phyloP scores from a whole-genome alignment of 1,140 invertebrate genomes.

The Drosophila jambulina region DNA sequence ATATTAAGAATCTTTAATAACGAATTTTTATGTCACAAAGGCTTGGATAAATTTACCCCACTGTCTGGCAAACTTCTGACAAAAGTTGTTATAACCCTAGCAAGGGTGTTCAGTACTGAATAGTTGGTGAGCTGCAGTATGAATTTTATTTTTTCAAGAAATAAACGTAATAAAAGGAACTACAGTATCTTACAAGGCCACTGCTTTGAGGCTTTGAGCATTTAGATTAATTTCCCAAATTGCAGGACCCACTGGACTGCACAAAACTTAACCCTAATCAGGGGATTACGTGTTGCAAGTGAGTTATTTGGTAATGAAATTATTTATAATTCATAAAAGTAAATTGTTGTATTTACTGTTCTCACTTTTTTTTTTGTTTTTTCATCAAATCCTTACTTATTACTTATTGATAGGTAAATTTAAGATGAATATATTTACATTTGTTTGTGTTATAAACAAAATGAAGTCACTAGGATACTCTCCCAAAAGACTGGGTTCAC shows the following conservation, averaged over 20 bases:
- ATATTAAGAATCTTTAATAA: not conserved
- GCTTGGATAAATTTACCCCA: not conserved
- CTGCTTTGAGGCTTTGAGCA: not conserved
- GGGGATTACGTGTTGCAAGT: not conserved
- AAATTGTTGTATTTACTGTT: not conserved
- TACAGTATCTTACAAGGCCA: not conserved
- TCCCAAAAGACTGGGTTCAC: not conserved
- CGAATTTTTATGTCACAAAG: not conserved
- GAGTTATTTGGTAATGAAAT: not conserved
- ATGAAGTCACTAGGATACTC: not conserved
- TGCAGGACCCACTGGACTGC: not conserved
- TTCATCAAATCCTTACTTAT: not conserved
- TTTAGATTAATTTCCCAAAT: not conserved
- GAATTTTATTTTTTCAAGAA: not conserved
- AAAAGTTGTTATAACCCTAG: no score
- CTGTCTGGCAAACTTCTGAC: not conserved
- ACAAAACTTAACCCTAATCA: not conserved
- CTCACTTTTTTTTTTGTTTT: not conserved
- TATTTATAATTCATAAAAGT: no score
- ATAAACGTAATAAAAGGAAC: not conserved
- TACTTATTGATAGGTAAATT: not conserved
- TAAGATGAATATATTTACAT: not conserved
- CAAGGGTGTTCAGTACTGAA: not conserved
- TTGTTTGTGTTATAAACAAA: not conserved
- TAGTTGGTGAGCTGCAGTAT: conserved; percentile 16